Conservation (phyloP, 1,140 invertebrate species). For the Drosophila biarmipes region DNA sequence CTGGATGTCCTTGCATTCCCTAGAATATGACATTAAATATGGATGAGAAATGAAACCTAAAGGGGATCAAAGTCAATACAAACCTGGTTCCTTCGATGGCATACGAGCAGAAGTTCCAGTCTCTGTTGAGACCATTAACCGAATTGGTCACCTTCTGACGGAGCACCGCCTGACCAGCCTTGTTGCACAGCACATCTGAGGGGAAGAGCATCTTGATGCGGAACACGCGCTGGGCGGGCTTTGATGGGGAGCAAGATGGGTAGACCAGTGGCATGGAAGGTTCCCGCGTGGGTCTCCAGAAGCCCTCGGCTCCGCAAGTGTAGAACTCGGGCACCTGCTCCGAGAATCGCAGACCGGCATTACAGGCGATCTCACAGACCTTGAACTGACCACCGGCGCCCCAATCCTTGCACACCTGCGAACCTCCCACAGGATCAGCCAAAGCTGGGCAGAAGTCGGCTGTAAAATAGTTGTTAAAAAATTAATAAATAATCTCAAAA, state of each 20-base stretch:
- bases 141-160: conserved; percentile 94
- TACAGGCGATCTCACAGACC: conserved; percentile 94
- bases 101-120: conserved; percentile 97
- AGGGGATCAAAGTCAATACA: background rate
- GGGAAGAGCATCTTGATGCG: conserved; percentile 97
- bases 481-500: conserved; percentile 4
- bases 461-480: conserved; percentile 77
- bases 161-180: conserved; percentile 95
- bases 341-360: conserved; percentile 94
- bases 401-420: conserved; percentile 97
- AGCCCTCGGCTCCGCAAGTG: conserved; percentile 97
- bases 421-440: conserved; percentile 94
- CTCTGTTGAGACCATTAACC: conserved; percentile 94
- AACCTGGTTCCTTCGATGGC: conserved; percentile 87
- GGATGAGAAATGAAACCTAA: background rate
- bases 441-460: conserved; percentile 96
- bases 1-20: conserved; percentile 94
- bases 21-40: conserved; percentile 64
- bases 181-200: conserved; percentile 96
- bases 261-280: conserved; percentile 92
- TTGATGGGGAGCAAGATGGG: conserved; percentile 94
- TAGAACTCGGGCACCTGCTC: conserved; percentile 97
- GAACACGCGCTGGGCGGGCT: conserved; percentile 95
- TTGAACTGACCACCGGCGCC: conserved; percentile 98
- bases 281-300: conserved; percentile 95